Evolutionary conservation across 2,888 invertebrate genomes (phyloP).

Genomic region (Drosophila nr. perissopoda): DNA sequence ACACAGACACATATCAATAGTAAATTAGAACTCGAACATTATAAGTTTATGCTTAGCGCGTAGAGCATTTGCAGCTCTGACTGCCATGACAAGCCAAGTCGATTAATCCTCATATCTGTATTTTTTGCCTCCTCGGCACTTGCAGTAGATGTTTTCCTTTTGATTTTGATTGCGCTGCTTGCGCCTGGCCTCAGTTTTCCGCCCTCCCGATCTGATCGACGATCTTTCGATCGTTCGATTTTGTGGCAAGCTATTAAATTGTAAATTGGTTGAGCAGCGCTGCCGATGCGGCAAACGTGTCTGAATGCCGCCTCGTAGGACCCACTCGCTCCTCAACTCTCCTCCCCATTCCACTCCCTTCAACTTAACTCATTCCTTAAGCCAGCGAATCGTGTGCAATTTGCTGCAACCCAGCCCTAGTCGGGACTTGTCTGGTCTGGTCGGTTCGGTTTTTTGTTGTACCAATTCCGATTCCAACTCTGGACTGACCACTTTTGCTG

Average conservation of each 20-base stretch:
- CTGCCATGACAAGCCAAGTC: neutral
- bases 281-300: conserved; percentile 69
- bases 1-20: neutral
- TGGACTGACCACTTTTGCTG: conserved; percentile 67
- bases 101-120: neutral
- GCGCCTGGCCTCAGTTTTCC: conserved; percentile 3
- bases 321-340: neutral
- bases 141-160: conserved; percentile 1
- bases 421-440: conserved; percentile 7
- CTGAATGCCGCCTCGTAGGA: conserved; percentile 67
- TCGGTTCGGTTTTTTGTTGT: neutral
- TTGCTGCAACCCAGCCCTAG: conserved; percentile 58
- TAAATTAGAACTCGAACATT: neutral
- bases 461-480: conserved; percentile 23
- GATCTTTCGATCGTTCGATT: conserved; percentile 71
- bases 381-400: conserved; percentile 71
- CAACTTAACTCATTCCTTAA: conserved; percentile 40
- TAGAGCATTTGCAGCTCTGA: neutral
- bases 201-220: conserved; percentile 6
- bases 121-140: neutral
- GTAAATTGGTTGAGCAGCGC: conserved; percentile 78
- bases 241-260: conserved; percentile 77
- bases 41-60: neutral
- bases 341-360: neutral
- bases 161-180: conserved; percentile 2